These are phyloP conservation scores for Thunnus maccoyii DNA, from an alignment of 2,113 vertebrate species.

Conservation along the genomic window DNA sequence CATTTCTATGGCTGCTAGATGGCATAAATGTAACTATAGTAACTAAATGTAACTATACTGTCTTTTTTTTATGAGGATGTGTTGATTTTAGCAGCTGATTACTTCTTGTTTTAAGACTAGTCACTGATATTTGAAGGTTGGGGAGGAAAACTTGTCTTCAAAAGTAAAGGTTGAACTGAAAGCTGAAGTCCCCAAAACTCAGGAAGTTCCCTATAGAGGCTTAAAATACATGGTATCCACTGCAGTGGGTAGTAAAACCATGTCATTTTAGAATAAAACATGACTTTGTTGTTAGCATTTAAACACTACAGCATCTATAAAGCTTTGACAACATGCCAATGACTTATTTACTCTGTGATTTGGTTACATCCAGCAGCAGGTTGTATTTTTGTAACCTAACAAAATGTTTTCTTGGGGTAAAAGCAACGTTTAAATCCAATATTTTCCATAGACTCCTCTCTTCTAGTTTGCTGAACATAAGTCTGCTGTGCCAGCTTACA, in stretches of 20 bases:
- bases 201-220: no score
- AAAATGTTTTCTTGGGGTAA: not conserved
- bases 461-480: no score
- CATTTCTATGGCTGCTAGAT: no score
- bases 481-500: no score
- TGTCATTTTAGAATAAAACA: no score
- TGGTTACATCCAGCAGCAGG: not conserved
- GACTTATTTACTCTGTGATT: not conserved
- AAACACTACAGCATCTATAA: not conserved
- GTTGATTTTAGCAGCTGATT: not conserved
- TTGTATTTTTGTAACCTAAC: not conserved
- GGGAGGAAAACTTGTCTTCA: no score
- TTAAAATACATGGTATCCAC: no score
- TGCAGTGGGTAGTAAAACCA: not conserved
- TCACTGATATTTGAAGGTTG: not conserved
- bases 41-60: no score
- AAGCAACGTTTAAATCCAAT: not conserved
- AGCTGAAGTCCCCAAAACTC: no score
- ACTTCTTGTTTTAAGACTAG: not conserved
- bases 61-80: no score
- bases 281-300: not conserved
- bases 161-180: no score
- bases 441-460: not conserved
- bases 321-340: not conserved
- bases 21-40: no score